Evolutionary conservation across 2,797 vertebrate species (phyloP).

Genomic region (Helarctos malayanus): DNA sequence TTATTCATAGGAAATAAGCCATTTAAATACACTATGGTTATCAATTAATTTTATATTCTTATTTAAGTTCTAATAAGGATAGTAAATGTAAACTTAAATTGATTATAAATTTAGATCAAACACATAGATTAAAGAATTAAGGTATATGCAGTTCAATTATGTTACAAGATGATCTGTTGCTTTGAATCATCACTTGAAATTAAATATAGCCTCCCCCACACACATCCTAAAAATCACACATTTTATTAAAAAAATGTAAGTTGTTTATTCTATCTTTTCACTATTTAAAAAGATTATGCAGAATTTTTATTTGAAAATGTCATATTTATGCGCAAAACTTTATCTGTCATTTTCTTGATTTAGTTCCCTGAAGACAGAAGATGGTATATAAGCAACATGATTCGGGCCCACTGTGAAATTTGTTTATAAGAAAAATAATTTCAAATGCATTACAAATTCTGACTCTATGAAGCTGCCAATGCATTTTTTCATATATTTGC

Average conservation of each 20-base stretch:
- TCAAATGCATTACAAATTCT: neutral
- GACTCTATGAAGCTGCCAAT: neutral
- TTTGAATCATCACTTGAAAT: constrained; percentile 17
- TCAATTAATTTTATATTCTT: neutral
- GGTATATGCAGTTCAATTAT: neutral
- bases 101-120: neutral
- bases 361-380: neutral
- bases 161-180: neutral
- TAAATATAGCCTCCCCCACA: neutral
- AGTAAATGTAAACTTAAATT: neutral
- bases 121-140: neutral
- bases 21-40: neutral
- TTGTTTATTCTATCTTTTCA: neutral
- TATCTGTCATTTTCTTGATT: neutral
- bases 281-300: neutral
- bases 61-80: neutral
- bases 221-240: neutral
- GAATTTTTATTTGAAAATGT: neutral
- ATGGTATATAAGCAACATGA: neutral
- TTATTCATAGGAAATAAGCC: neutral
- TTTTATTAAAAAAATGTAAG: neutral
- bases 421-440: neutral
- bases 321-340: neutral
- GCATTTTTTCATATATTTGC: neutral
- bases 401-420: neutral